phyloP scores from a whole-genome alignment of 1,140 invertebrate species.

The Glossosoma conforme region DNA sequence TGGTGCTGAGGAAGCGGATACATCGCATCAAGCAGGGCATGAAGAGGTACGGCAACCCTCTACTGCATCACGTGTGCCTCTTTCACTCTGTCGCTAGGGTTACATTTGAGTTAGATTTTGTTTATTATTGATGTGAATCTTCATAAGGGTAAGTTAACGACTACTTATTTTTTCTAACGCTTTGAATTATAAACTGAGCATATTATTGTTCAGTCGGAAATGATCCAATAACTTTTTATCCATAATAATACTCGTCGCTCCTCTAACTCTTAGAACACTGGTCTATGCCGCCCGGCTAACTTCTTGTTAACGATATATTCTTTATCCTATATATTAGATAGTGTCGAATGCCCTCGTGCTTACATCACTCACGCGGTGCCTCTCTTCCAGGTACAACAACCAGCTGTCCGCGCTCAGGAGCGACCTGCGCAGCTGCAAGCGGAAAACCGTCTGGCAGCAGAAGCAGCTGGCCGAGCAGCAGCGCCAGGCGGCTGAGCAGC shows the following conservation, averaged over 20 bases:
- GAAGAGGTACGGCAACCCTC: constrained; percentile 61
- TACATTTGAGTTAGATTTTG: not conserved
- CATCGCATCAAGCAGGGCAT: constrained; percentile 83
- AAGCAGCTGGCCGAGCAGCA: constrained; percentile 80
- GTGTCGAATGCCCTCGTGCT: no score
- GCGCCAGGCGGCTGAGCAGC: constrained; percentile 67
- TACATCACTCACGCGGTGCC: no score
- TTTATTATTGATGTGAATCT: not conserved
- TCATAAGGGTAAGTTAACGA: not conserved
- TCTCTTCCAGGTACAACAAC: constrained; percentile 66
- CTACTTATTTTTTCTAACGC: not conserved
- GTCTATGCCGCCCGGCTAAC: no score
- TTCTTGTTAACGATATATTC: no score
- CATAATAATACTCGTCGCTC: no score
- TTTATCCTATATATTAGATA: no score
- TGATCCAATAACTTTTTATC: no score
- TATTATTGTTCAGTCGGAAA: no score
- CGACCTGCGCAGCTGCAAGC: constrained; percentile 71
- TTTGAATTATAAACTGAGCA: not conserved
- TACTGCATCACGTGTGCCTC: not conserved
- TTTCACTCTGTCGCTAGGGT: not conserved
- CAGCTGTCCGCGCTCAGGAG: constrained; percentile 69
- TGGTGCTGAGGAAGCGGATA: constrained; percentile 78
- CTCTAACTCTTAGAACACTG: no score
- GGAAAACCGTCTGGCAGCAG: constrained; percentile 74